Base-by-base conservation (phyloP, 2,113 vertebrate genomes). In the Labeo rohita region DNA sequence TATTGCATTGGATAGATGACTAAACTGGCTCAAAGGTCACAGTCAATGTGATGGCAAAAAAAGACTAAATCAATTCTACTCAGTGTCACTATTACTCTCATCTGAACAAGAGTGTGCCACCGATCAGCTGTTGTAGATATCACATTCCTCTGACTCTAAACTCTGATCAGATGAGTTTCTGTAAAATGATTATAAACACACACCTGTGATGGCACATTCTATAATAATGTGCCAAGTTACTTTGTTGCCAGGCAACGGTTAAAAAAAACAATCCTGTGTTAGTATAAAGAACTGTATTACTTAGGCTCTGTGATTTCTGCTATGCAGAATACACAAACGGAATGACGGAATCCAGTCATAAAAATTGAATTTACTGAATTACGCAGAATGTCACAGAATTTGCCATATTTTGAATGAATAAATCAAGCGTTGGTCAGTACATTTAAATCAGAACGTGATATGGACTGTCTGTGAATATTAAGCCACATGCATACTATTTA, bases 51-150 rank as follows among this genome's bases (percentile, higher is more conserved):
- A 77, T 52, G 84, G 50, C 16, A 52, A 43, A 21, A 59, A 34
- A 50, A 86, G 80, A 89, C 86, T 34, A 90, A 90, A 90, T 91
- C 88, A 88, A 59, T 92, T 80, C 68, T 36, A 84, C 83, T 74
- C 83, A 66, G 84, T 78, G 82, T 80, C 83, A 83, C 49, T 70
- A 80, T 86, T 70, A 49, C 63, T 66, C 72, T 63, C 3, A 78
- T 68, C 65, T 61, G 21, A 56, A 79, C 23, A 8, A 15, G 6
- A 47, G 56, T 47, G 21, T 28, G 61, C 21, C 47, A 23, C 52
- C 23, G 11, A 39, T 59, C 45, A 50, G 21, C 45, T 49, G 1
- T 76, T 34, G 23, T 49, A n/a, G 43, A 74, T 49, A 74, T 47
- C 18, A 74, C 43, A 61, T 9, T 10, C n/a, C n/a, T 72, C 36